A percentile compares a stretch with the other conserved stretches of the same genome.
Conservation (phyloP, 2,888 invertebrate genomes). For the Campoletis raptor region DNA sequence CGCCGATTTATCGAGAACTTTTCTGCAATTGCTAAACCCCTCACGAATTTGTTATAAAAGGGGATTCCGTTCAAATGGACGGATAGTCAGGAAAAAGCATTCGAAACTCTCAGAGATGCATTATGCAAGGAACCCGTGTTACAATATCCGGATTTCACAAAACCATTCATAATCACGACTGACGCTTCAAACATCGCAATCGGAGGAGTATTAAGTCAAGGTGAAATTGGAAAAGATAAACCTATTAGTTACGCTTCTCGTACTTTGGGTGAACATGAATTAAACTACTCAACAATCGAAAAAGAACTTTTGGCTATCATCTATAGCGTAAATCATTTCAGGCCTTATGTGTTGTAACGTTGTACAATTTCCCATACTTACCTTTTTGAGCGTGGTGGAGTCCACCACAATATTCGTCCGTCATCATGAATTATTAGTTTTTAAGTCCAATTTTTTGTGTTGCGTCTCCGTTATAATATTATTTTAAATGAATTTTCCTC, state of each 20-base stretch:
- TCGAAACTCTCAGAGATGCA: neutral
- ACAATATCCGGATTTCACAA: slow-evolving; percentile 63
- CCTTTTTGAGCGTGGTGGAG: too few relatives aligned
- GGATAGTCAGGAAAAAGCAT: neutral
- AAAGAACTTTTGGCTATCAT: slow-evolving; percentile 64
- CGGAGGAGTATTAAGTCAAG: slow-evolving; percentile 54
- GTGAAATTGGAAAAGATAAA: slow-evolving; percentile 51
- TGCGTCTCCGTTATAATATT: too few relatives aligned
- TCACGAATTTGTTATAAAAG: too few relatives aligned
- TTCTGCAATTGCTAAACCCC: too few relatives aligned
- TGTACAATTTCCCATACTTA: too few relatives aligned
- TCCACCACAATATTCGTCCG: too few relatives aligned
- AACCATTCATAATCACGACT: slow-evolving; percentile 64
- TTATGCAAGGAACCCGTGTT: slow-evolving; percentile 55
- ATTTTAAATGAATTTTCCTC: too few relatives aligned
- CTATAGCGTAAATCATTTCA: slow-evolving; percentile 42
- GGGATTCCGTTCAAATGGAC: neutral
- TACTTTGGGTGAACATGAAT: slow-evolving; percentile 43
- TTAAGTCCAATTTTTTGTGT: too few relatives aligned
- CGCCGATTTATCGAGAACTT: too few relatives aligned
- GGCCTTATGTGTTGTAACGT: slow-evolving; percentile 54
- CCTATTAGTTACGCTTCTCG: slow-evolving; percentile 60
- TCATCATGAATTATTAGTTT: too few relatives aligned
- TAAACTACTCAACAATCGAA: slow-evolving; percentile 55
- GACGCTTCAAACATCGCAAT: slow-evolving; percentile 19